Evolutionary conservation across 2,797 vertebrate genomes (phyloP).

Genomic region (Echeneis naucrates): DNA sequence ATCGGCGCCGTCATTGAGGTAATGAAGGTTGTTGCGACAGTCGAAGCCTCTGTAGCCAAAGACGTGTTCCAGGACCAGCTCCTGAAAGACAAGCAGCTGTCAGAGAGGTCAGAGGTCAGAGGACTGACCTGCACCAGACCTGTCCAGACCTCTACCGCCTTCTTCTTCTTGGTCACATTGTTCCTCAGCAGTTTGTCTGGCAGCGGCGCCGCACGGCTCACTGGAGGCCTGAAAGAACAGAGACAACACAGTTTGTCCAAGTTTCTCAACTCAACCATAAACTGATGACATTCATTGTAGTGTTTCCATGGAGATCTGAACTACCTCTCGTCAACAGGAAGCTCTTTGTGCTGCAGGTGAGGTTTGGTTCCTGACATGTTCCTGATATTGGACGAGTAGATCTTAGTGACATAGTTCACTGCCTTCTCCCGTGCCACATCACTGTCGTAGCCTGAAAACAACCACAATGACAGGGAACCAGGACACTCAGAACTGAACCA

Average conservation of each 20-base stretch:
- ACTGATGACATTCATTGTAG: too few species aligned
- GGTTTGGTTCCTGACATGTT: conserved; percentile 95
- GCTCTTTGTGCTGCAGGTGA: conserved; percentile 93
- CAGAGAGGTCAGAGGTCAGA: rapidly evolving
- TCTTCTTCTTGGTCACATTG: conserved; percentile 94
- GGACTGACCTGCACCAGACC: background rate
- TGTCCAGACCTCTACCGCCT: conserved; percentile 81
- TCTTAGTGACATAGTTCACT: conserved; percentile 93
- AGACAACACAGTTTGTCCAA: too few species aligned
- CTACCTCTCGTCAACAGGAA: conserved; percentile 93
- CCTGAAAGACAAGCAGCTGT: conserved; percentile 73
- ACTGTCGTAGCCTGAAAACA: conserved; percentile 92
- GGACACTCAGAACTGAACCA: background rate
- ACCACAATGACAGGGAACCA: too few species aligned
- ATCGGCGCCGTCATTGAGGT: conserved; percentile 95
- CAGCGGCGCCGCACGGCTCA: conserved; percentile 94
- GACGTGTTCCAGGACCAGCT: conserved; percentile 94
- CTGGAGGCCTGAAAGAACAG: conserved; percentile 86
- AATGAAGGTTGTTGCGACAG: conserved; percentile 98
- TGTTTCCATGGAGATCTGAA: too few species aligned
- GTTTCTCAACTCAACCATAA: too few species aligned
- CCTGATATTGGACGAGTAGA: conserved; percentile 93
- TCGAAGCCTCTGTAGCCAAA: conserved; percentile 97
- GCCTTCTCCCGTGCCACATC: conserved; percentile 94
- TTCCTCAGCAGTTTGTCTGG: conserved; percentile 96